Conservation (phyloP, 2,113 vertebrate species). For the Sclerurus mexicanus region DNA sequence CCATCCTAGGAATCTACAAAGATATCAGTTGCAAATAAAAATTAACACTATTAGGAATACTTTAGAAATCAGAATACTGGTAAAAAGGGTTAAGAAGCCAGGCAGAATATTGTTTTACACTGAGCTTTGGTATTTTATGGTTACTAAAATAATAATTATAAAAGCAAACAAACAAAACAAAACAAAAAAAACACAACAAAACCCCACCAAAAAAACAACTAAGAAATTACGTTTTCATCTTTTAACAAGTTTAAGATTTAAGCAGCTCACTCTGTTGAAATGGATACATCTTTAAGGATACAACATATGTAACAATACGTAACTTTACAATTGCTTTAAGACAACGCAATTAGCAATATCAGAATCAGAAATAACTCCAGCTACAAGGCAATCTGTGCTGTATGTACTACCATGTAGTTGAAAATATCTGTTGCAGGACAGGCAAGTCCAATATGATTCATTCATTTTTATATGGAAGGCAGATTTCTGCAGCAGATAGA, state of each 20-base stretch:
- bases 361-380: not conserved
- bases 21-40: not conserved
- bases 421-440: not conserved
- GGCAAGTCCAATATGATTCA: not conserved
- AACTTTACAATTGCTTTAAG: not conserved
- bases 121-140: not conserved
- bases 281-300: not conserved
- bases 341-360: not conserved
- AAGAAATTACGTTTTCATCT: not conserved
- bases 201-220: too few relatives aligned
- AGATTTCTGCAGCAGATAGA: not conserved
- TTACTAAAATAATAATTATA: not conserved
- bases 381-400: fast-evolving
- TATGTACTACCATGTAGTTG: not conserved
- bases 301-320: not conserved
- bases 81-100: not conserved
- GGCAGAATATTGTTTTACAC: not conserved
- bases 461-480: not conserved
- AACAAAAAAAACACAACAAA: too few relatives aligned
- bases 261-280: not conserved
- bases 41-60: not conserved
- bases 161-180: not conserved
- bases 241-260: not conserved
- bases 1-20: not conserved
- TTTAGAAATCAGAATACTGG: not conserved